These are phyloP conservation scores for Pheosia gnoma DNA, from an alignment of 2,888 invertebrate genomes.

Conservation along the genomic window DNA sequence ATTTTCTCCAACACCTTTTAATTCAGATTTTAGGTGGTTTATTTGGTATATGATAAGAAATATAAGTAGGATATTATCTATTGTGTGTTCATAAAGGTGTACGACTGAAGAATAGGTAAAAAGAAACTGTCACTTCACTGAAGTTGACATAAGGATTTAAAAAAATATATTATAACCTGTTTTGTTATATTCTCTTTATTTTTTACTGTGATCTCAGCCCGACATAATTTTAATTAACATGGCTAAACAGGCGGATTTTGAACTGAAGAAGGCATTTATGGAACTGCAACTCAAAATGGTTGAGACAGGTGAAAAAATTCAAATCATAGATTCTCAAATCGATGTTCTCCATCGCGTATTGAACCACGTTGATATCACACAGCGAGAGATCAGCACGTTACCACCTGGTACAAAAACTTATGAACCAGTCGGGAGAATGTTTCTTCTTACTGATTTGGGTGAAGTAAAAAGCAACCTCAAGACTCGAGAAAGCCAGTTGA, in stretches of 20 bases:
- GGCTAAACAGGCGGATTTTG: conserved; percentile 83
- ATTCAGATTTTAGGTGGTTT: no score
- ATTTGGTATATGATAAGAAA: no score
- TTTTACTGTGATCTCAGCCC: background rate
- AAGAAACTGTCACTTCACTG: no score
- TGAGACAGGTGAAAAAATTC: conserved; percentile 91
- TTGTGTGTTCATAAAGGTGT: no score
- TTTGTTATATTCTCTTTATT: no score
- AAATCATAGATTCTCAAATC: conserved; percentile 91
- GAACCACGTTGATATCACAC: conserved; percentile 89
- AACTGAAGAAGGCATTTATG: conserved; percentile 89
- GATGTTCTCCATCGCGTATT: conserved; percentile 87
- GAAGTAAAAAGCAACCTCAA: conserved; percentile 86
- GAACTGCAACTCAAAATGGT: conserved; percentile 93
- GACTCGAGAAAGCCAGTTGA: conserved; percentile 80
- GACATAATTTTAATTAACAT: conserved; percentile 46
- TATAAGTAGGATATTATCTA: no score
- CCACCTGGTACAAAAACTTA: conserved; percentile 88
- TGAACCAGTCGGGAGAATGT: conserved; percentile 94
- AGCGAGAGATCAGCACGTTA: conserved; percentile 85
- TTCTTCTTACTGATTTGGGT: conserved; percentile 87
- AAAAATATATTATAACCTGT: no score
- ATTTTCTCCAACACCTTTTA: no score
- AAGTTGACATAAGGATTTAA: no score
- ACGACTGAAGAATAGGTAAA: no score